Evolutionary conservation across 2,797 vertebrate genomes (phyloP).

Genomic region (Lutjanus campechanus): DNA sequence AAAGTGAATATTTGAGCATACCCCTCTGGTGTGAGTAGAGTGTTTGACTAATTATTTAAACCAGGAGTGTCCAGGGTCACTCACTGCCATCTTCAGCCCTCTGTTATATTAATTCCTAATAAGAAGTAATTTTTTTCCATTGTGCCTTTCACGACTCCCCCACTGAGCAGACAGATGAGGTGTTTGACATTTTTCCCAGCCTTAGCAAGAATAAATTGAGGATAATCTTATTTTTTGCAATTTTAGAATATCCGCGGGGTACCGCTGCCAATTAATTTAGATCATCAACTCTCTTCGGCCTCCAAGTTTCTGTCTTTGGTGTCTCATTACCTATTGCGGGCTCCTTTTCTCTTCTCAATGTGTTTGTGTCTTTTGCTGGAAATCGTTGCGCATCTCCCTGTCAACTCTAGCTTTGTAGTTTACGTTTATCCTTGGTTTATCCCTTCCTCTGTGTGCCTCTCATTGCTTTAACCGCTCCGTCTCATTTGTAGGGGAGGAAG

Average conservation of each 20-base stretch:
- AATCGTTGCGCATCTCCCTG: slow-evolving; percentile 40
- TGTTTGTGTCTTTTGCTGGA: slow-evolving; percentile 44
- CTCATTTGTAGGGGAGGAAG: slow-evolving; percentile 29
- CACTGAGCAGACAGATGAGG: slow-evolving; percentile 56
- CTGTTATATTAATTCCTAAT: slow-evolving; percentile 59
- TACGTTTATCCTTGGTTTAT: slow-evolving; percentile 46
- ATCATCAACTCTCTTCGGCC: slow-evolving; percentile 56
- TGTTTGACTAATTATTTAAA: slow-evolving; percentile 71
- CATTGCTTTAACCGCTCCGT: slow-evolving; percentile 30
- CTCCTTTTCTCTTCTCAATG: slow-evolving; percentile 39
- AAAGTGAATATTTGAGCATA: slow-evolving; percentile 54
- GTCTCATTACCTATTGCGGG: slow-evolving; percentile 48
- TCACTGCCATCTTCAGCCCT: slow-evolving; percentile 45
- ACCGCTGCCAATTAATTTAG: slow-evolving; percentile 64
- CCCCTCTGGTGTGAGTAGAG: slow-evolving; percentile 28
- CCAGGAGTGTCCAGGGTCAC: slow-evolving; percentile 54
- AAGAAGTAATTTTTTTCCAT: slow-evolving; percentile 58
- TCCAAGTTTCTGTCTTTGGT: slow-evolving; percentile 43
- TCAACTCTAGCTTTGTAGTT: slow-evolving; percentile 49
- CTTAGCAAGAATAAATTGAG: slow-evolving; percentile 51
- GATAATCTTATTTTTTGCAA: slow-evolving; percentile 61
- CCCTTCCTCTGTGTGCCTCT: slow-evolving; percentile 37
- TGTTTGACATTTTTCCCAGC: slow-evolving; percentile 60
- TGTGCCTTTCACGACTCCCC: slow-evolving; percentile 45
- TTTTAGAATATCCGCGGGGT: slow-evolving; percentile 57